Percentiles rank a stretch among this genome's conserved stretches.
These are phyloP conservation scores for Archips crataeganus DNA, from an alignment of 2,888 invertebrate species.

Conservation along the genomic window DNA sequence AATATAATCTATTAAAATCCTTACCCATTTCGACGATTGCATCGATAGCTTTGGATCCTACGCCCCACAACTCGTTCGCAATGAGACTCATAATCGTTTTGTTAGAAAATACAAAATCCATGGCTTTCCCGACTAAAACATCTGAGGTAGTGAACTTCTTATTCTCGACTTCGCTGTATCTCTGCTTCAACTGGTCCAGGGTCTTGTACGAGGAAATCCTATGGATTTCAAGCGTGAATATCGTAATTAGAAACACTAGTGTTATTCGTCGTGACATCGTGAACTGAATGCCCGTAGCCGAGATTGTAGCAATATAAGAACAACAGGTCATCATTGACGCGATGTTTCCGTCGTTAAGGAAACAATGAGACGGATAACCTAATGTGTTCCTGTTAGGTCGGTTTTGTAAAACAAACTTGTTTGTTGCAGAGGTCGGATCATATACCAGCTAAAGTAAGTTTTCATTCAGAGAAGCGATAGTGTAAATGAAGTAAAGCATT, in stretches of 20 bases:
- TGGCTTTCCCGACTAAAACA: slow-evolving; percentile 67
- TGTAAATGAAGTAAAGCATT: too few species aligned
- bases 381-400: background rate
- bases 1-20: background rate
- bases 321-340: background rate
- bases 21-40: slow-evolving; percentile 64
- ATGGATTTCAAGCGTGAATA: slow-evolving; percentile 53
- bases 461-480: background rate
- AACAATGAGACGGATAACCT: background rate
- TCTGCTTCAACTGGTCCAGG: slow-evolving; percentile 55
- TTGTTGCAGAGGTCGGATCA: background rate
- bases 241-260: slow-evolving; percentile 46
- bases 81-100: slow-evolving; percentile 72
- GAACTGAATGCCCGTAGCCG: slow-evolving; percentile 18
- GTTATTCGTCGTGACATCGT: slow-evolving; percentile 55
- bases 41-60: slow-evolving; percentile 70
- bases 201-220: slow-evolving; percentile 62
- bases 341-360: background rate
- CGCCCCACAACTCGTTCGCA: slow-evolving; percentile 73
- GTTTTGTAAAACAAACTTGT: background rate
- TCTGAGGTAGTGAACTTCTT: slow-evolving; percentile 61
- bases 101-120: slow-evolving; percentile 75
- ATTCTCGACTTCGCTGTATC: slow-evolving; percentile 56
- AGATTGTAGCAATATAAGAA: background rate
- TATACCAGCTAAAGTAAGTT: background rate